phyloP scores from a whole-genome alignment of 2,797 vertebrate species.

The Tamandua tetradactyla region DNA sequence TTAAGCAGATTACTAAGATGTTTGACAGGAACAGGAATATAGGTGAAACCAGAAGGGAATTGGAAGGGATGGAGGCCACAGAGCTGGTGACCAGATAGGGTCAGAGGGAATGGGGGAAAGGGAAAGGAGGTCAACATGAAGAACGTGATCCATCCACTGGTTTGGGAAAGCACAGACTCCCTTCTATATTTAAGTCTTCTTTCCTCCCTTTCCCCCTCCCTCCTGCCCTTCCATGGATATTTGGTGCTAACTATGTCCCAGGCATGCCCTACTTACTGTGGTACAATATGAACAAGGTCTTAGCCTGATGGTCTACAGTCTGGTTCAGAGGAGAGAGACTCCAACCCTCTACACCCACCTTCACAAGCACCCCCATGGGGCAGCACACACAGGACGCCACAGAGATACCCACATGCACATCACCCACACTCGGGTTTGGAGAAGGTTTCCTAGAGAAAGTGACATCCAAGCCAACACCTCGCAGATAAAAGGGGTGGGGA shows the following conservation, averaged over 20 bases:
- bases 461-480: background rate
- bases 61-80: background rate
- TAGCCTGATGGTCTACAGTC: background rate
- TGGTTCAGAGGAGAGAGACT: background rate
- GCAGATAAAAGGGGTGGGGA: background rate
- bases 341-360: background rate
- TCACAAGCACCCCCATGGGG: accelerated
- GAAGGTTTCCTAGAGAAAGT: background rate
- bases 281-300: accelerated
- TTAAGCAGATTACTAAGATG: background rate
- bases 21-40: background rate
- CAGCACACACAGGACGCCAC: background rate
- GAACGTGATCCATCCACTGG: background rate
- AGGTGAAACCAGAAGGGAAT: background rate
- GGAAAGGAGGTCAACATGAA: accelerated
- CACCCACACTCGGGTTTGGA: background rate
- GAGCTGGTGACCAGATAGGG: too few relatives aligned
- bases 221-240: background rate
- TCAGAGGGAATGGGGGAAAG: background rate
- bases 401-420: background rate
- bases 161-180: background rate
- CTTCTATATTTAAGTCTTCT: background rate
- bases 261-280: background rate
- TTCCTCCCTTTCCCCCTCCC: background rate
- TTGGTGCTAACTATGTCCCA: background rate